Conservation (phyloP, 2,113 vertebrate genomes). For the Bolborhynchus lineola region DNA sequence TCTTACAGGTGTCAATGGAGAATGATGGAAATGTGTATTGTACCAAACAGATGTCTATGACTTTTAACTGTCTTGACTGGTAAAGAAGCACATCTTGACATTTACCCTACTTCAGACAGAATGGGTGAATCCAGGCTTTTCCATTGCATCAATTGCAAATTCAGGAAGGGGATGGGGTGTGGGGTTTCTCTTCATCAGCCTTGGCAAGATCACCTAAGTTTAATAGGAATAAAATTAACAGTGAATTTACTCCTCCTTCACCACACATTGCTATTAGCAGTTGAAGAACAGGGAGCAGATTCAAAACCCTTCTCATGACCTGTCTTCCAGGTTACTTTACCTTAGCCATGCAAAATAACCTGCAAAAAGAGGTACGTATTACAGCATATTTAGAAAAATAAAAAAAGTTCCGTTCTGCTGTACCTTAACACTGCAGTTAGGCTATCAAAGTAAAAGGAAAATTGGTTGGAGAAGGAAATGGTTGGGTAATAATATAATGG, state of each 20-base stretch:
- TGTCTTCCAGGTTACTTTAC: neutral
- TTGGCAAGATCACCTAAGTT: neutral
- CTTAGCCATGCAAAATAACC: neutral
- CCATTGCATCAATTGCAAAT: neutral
- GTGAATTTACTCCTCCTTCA: neutral
- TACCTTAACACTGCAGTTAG: neutral
- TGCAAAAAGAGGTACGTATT: neutral
- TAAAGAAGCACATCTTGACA: neutral
- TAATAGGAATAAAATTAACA: neutral
- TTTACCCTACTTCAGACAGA: neutral
- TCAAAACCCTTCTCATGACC: neutral
- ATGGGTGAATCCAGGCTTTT: neutral
- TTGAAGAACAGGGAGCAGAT: neutral
- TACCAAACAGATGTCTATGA: neutral
- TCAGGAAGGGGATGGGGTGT: accelerated
- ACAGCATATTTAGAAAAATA: neutral
- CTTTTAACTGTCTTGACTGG: neutral
- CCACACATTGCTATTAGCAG: neutral
- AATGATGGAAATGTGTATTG: neutral
- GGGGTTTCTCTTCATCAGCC: neutral
- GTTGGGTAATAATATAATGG: neutral
- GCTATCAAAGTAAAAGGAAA: neutral
- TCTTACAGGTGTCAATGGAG: neutral
- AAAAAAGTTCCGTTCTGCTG: neutral
- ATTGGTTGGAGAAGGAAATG: neutral